These are phyloP conservation scores for Megalopta genalis DNA, from an alignment of 1,140 invertebrate species.

Conservation along the genomic window DNA sequence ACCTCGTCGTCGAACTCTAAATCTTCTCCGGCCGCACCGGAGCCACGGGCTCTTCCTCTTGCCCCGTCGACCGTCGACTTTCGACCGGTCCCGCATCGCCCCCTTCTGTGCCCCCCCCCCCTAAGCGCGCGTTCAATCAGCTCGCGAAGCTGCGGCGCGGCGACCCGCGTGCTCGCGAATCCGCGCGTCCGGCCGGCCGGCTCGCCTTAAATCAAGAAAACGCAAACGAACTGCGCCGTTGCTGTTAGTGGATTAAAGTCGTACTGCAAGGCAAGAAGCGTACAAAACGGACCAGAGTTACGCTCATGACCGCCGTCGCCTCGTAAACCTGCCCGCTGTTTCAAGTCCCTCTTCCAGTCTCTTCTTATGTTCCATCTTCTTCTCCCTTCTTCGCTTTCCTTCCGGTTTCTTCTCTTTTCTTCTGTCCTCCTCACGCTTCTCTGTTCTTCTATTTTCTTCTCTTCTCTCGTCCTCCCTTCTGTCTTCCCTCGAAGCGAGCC, in stretches of 20 bases:
- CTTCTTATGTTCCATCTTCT: no score
- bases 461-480: not conserved
- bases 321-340: slow-evolving; percentile 69
- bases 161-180: not conserved
- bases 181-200: not conserved
- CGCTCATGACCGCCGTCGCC: slow-evolving; percentile 60
- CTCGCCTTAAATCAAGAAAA: slow-evolving; percentile 66
- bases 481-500: slow-evolving; percentile 35
- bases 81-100: not conserved
- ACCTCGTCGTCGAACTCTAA: slow-evolving; percentile 25
- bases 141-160: not conserved
- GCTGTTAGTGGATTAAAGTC: slow-evolving; percentile 73
- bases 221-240: slow-evolving; percentile 65
- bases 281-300: slow-evolving; percentile 61
- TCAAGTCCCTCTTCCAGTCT: not conserved
- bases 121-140: not conserved
- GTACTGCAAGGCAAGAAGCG: slow-evolving; percentile 63
- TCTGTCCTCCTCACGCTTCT: no score
- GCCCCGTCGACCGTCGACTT: not conserved
- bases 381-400: no score
- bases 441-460: not conserved
- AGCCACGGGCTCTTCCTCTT: not conserved
- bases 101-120: no score
- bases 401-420: not conserved
- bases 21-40: not conserved